Conservation (phyloP, 2,113 vertebrate species). For the Lonchura striata region DNA sequence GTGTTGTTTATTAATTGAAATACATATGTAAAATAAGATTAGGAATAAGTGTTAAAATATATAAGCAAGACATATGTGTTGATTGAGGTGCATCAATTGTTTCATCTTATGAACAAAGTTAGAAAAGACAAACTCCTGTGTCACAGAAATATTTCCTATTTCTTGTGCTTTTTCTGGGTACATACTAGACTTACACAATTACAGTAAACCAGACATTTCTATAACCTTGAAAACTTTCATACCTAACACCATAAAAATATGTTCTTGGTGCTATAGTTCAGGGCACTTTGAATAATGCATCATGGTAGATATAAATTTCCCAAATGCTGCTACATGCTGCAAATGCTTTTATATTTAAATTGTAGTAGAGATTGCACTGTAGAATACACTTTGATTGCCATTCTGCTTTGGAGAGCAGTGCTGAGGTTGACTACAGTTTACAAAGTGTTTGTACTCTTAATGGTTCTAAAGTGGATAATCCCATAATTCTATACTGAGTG, state of each 20-base stretch:
- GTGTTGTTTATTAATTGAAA: background rate
- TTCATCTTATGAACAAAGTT: background rate
- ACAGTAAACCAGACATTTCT: background rate
- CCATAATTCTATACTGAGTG: background rate
- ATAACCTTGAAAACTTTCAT: background rate
- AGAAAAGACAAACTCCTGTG: background rate
- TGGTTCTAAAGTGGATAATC: background rate
- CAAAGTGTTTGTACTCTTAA: background rate
- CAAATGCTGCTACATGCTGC: background rate
- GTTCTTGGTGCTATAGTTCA: background rate
- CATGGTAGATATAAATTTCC: background rate
- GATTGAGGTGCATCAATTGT: background rate
- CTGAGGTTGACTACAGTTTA: background rate
- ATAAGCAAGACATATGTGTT: background rate
- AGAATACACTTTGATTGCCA: background rate
- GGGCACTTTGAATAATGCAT: background rate
- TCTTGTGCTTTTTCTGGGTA: background rate
- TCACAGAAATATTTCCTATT: background rate
- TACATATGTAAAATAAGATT: background rate
- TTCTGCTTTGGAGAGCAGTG: rapidly evolving
- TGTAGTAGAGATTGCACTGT: background rate
- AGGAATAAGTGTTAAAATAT: background rate
- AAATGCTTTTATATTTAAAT: background rate
- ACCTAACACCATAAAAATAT: background rate
- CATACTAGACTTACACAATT: background rate